Base-by-base conservation (phyloP, 2,888 invertebrate genomes). In the Eilema griseolum region DNA sequence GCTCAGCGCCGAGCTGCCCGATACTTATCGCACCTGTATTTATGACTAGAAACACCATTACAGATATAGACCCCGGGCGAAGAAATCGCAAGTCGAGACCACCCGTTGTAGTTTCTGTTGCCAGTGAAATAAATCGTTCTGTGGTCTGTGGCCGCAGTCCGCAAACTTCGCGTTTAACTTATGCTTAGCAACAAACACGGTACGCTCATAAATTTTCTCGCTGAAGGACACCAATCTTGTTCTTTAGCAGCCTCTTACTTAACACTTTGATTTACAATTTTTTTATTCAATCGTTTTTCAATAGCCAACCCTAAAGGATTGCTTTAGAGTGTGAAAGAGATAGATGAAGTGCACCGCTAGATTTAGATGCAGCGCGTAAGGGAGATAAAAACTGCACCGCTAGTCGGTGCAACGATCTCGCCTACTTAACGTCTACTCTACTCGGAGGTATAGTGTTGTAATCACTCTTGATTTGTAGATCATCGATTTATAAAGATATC, bases 11-110 rank as follows among this genome's bases (percentile, higher is more conserved):
- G 73, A 73, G 84, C 74, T 76, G 81, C 82, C 84, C 87, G 93
- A 94, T 94, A 93, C 90, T 92, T 93, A 94, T 93, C 94, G 89
- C 92, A 89, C 89, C 90, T 86, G 88, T 92, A 91, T 94, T 94
- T 93, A 93, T 90, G 91, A 91, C 91, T 94, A 93, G 93, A 91
- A 91, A 91, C 90, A 86, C 88, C 88, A 89, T 88, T 88, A 85
- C 84, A 83, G 88, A 88, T 86, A 85, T 83, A 83, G 80, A 82
- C 84, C 85, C 74, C 85, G 74, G 87, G 86, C 87, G 79, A 87
- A 86, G 85, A 84, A 86, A 87, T 88, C 85, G 88, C 88, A 87
- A 84, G 78, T 84, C 83, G 77, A 84, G 89, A 91, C 91, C 89
- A 89, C 92, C 91, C 90, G 88, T 89, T 84, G 87, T 81, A 86